Conservation (phyloP, 2,113 vertebrate genomes). For the Lophochroa leadbeateri region DNA sequence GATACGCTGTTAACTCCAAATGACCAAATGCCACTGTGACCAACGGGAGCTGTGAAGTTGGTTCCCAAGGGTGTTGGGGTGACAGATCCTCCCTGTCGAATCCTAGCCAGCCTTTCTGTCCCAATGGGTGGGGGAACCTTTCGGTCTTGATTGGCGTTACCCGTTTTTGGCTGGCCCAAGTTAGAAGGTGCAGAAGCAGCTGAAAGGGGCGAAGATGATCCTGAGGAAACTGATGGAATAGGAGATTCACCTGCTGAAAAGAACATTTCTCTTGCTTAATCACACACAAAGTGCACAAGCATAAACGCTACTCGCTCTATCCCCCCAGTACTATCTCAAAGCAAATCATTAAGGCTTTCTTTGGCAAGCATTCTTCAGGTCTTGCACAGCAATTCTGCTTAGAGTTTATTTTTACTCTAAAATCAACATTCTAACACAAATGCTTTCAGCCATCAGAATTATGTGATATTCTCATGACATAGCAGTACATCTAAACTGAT, state of each 20-base stretch:
- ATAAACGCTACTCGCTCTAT: neutral
- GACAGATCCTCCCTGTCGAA: conserved; percentile 94
- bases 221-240: conserved; percentile 92
- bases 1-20: conserved; percentile 94
- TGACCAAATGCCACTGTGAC: conserved; percentile 98
- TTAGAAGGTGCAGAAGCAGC: conserved; percentile 85
- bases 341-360: neutral
- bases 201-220: conserved; percentile 90
- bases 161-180: conserved; percentile 87
- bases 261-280: conserved; percentile 78
- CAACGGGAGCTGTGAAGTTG: conserved; percentile 93
- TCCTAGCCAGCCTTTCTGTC: conserved; percentile 92
- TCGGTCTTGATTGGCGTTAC: conserved; percentile 84
- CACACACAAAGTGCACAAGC: neutral
- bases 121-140: conserved; percentile 97
- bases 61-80: conserved; percentile 89
- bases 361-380: neutral
- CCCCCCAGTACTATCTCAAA: neutral
- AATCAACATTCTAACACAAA: conserved; percentile 3
- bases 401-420: neutral
- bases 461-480: neutral
- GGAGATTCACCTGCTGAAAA: conserved; percentile 91
- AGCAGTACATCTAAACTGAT: neutral
- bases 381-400: neutral
- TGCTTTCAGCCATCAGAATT: conserved; percentile 45